phyloP scores from a whole-genome alignment of 2,113 vertebrate genomes.

The Rattus norvegicus region DNA sequence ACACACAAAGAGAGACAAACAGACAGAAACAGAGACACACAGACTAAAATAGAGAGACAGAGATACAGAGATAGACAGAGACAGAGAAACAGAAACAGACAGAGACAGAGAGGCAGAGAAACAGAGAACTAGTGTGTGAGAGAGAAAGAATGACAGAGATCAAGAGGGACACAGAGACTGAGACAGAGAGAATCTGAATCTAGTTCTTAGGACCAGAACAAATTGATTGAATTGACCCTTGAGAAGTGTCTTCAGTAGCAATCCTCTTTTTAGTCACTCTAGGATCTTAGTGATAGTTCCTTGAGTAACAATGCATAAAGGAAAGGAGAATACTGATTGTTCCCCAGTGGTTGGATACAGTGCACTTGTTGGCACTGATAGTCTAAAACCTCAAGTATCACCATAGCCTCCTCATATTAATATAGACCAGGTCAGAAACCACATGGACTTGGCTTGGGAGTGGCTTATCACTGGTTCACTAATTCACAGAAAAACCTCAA shows the following conservation, averaged over 20 bases:
- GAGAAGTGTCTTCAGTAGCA: neutral
- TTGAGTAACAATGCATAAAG: neutral
- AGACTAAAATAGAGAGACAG: too few species aligned
- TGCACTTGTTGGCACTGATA: neutral
- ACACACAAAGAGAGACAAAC: neutral
- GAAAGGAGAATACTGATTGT: neutral
- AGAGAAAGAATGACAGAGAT: too few species aligned
- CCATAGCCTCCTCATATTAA: neutral
- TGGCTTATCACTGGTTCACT: neutral
- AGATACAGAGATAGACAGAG: too few species aligned
- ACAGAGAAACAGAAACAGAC: too few species aligned
- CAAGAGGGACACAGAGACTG: too few species aligned
- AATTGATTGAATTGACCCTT: neutral
- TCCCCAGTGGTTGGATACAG: neutral
- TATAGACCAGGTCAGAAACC: neutral
- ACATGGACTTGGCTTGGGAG: neutral
- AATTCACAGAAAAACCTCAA: neutral
- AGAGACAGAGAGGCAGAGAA: too few species aligned
- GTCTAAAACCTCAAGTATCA: neutral
- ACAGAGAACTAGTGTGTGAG: too few species aligned
- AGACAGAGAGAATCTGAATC: neutral
- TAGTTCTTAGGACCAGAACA: neutral
- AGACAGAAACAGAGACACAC: too few species aligned
- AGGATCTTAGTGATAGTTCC: neutral
- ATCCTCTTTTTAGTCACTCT: neutral